Evolutionary conservation across 2,888 invertebrate genomes (phyloP).

Genomic region (Dicycla oo): DNA sequence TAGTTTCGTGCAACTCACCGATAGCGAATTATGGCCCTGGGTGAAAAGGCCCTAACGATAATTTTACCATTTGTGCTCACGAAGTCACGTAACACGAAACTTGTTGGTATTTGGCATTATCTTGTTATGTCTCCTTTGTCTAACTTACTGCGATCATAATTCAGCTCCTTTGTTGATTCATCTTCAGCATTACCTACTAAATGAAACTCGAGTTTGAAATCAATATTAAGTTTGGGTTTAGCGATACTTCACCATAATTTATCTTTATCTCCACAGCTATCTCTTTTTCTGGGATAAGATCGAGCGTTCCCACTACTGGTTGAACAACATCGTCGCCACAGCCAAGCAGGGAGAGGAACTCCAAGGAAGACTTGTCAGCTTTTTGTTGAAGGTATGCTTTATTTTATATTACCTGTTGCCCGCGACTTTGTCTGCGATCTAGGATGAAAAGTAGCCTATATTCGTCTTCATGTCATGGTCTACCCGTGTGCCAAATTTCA

Average conservation of each 20-base stretch:
- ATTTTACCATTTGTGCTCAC: background rate
- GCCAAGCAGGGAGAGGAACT: slow-evolving; percentile 93
- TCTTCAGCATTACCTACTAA: background rate
- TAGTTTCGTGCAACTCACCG: too few species aligned
- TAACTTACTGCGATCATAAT: slow-evolving; percentile 2
- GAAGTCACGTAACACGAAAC: background rate
- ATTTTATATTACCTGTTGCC: background rate
- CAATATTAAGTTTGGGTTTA: too few species aligned
- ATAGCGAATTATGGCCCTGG: too few species aligned
- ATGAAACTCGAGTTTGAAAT: too few species aligned
- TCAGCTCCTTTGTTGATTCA: slow-evolving; percentile 4
- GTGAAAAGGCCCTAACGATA: background rate
- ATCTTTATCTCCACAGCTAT: slow-evolving; percentile 85
- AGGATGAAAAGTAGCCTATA: too few species aligned
- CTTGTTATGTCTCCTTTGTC: slow-evolving; percentile 10
- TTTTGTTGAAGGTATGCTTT: slow-evolving; percentile 91
- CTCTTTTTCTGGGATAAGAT: slow-evolving; percentile 98
- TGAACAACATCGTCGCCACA: slow-evolving; percentile 95
- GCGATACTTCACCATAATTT: background rate
- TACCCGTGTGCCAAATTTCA: too few species aligned
- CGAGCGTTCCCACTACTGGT: slow-evolving; percentile 96
- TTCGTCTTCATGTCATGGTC: too few species aligned
- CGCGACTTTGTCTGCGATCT: background rate
- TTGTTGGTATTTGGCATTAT: slow-evolving; percentile 2
- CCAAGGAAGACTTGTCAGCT: slow-evolving; percentile 95